Base-by-base conservation (phyloP, 2,888 invertebrate species). In the Anticlea derivata region DNA sequence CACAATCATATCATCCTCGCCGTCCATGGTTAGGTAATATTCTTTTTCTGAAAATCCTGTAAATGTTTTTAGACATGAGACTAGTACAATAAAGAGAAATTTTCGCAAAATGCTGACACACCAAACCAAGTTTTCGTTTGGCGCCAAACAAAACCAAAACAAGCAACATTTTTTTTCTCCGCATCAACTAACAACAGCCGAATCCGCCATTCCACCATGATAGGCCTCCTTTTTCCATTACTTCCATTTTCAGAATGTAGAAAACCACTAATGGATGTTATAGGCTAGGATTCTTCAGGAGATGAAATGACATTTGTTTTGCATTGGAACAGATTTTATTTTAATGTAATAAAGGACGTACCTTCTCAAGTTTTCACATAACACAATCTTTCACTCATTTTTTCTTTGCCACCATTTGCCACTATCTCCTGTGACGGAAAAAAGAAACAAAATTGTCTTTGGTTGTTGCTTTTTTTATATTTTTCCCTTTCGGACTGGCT, bases 1-100 rank as follows among this genome's bases (percentile, higher is more conserved):
- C 46, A 80, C 58, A 56, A 74, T 58, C 60, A 71, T 66, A 33
- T 77, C 78, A 31, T 77, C 78, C 5, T 75, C 72, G 3, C 64
- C 55, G 20, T 71, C 70, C 70, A 73, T 70, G 23, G 20, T 46
- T 23, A 26, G n/a, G 20, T 7, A 5, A 31, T 7, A 8, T 5
- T 5, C 7, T 26, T 10, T 5, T 8, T 22, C 20, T 24, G 27
- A 11, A 11, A 44, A 45, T 20, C 5, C 22, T 31, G 17, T 29
- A 10, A 12, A 11, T 23, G 11, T 20, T 4, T 17, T 3, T 17
- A 17, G 1, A 22, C n/a, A n/a, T n/a, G n/a, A n/a, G n/a, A n/a
- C n/a, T n/a, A n/a, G n/a, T n/a, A n/a, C n/a, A n/a, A n/a, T n/a
- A n/a, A n/a, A n/a, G n/a, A n/a, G n/a, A n/a, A n/a, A n/a, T n/a